Percentiles rank a stretch among this genome's conserved stretches.
Evolutionary conservation across 2,797 vertebrate species (phyloP).

Genomic region (Champsocephalus esox): DNA sequence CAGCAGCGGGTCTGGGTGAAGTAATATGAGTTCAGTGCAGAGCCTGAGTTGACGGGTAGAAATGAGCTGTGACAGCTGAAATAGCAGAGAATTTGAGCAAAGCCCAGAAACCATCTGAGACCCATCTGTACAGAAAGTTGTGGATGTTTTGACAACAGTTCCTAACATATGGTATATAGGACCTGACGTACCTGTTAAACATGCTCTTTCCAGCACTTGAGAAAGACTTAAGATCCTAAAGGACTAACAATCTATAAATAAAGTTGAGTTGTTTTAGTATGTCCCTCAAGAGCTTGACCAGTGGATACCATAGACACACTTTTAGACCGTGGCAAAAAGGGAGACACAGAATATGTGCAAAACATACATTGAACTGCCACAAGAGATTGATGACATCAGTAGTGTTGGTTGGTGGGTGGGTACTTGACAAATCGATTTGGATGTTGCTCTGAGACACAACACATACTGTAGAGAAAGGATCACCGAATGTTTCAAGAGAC

Average conservation of each 20-base stretch:
- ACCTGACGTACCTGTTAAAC: not conserved
- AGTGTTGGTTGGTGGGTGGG: too few relatives aligned
- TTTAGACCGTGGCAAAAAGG: not conserved
- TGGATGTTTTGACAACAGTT: not conserved
- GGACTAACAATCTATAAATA: conserved; percentile 1
- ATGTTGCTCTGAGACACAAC: not conserved
- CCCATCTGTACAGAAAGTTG: not conserved
- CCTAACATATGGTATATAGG: not conserved
- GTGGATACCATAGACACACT: not conserved
- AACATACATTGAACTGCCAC: not conserved
- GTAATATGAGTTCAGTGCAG: not conserved
- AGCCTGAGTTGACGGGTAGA: not conserved
- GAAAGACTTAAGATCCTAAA: conserved; percentile 4
- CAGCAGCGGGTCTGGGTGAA: not conserved
- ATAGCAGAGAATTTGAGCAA: not conserved
- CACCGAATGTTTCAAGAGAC: not conserved
- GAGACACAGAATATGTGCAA: not conserved
- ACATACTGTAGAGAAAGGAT: not conserved
- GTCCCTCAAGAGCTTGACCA: not conserved
- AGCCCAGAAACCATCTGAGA: conserved; percentile 13
- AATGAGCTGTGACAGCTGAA: conserved; percentile 7
- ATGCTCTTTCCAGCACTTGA: not conserved
- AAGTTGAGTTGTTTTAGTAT: not conserved
- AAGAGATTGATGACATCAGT: not conserved
- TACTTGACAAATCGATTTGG: not conserved